Percentiles rank a stretch among this genome's conserved stretches.
These are phyloP conservation scores for Halesus radiatus DNA, from an alignment of 1,140 invertebrate species.

Conservation along the genomic window DNA sequence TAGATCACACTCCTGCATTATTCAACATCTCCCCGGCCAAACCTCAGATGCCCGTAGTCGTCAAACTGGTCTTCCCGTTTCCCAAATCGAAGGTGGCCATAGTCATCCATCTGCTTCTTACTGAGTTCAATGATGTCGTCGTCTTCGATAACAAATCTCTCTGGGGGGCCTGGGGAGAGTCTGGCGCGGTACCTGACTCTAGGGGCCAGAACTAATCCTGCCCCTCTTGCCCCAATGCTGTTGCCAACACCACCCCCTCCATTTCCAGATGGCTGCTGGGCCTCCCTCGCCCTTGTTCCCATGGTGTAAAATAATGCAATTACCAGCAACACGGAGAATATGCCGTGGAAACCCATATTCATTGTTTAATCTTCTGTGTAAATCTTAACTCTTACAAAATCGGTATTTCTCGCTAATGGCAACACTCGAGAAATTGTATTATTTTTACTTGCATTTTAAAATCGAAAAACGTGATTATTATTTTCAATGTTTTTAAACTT, in stretches of 20 bases:
- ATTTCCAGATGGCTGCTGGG: constrained; percentile 59
- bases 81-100: constrained; percentile 75
- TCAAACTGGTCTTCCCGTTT: constrained; percentile 73
- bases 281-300: constrained; percentile 53
- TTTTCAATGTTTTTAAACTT: neutral
- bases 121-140: constrained; percentile 72
- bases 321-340: constrained; percentile 29
- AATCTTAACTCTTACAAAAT: constrained; percentile 1
- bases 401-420: neutral
- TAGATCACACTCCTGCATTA: constrained; percentile 34
- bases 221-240: constrained; percentile 13
- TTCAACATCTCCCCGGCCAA: constrained; percentile 68
- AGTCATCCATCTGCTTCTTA: constrained; percentile 75
- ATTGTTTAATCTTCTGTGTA: neutral
- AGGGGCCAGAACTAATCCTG: constrained; percentile 50
- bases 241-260: constrained; percentile 32
- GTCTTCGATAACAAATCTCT: constrained; percentile 64
- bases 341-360: constrained; percentile 39
- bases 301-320: constrained; percentile 31
- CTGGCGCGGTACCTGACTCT: constrained; percentile 56
- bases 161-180: constrained; percentile 49
- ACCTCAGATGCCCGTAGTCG: constrained; percentile 80
- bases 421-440: constrained; percentile 9
- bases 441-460: constrained; percentile 22
- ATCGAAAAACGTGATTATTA: neutral